These are phyloP conservation scores for Sminthurides aquaticus DNA, from an alignment of 2,888 invertebrate species.

Conservation along the genomic window DNA sequence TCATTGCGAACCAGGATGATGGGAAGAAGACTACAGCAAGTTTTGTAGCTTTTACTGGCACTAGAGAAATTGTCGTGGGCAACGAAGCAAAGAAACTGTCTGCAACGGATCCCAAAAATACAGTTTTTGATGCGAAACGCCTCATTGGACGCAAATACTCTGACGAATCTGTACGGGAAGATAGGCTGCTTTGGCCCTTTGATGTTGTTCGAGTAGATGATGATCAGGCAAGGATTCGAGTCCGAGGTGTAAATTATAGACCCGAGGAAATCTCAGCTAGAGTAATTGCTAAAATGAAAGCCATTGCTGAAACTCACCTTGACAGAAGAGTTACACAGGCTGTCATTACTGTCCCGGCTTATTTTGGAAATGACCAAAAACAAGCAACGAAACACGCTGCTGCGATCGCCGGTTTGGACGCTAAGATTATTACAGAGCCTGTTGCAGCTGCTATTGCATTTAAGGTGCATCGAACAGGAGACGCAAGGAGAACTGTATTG, in stretches of 20 bases:
- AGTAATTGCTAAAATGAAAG: constrained; percentile 81
- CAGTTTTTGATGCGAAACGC: constrained; percentile 73
- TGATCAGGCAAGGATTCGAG: constrained; percentile 24
- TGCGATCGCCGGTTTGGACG: constrained; percentile 70
- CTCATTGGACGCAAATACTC: constrained; percentile 73
- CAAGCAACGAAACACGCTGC: constrained; percentile 77
- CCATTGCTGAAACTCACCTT: constrained; percentile 77
- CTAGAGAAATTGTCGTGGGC: constrained; percentile 41
- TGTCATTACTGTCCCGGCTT: constrained; percentile 72
- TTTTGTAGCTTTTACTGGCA: constrained; percentile 24
- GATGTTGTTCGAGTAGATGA: constrained; percentile 64
- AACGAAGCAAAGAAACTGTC: constrained; percentile 22
- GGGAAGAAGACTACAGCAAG: constrained; percentile 22
- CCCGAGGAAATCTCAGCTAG: constrained; percentile 58
- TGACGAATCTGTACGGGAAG: constrained; percentile 67
- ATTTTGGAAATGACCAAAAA: constrained; percentile 60
- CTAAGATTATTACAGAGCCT: constrained; percentile 83
- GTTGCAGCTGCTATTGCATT: constrained; percentile 63
- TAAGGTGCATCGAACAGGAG: constrained; percentile 13
- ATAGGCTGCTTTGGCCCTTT: constrained; percentile 81
- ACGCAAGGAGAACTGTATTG: constrained; percentile 13
- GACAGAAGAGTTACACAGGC: constrained; percentile 70
- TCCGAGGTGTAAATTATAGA: constrained; percentile 52
- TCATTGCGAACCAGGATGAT: constrained; percentile 22
- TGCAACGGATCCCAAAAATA: constrained; percentile 62